Evolutionary conservation across 2,797 vertebrate species (phyloP), one percentile per base, ranked within the genome.

Genomic region (Melanotaenia maccullochi): DNA sequence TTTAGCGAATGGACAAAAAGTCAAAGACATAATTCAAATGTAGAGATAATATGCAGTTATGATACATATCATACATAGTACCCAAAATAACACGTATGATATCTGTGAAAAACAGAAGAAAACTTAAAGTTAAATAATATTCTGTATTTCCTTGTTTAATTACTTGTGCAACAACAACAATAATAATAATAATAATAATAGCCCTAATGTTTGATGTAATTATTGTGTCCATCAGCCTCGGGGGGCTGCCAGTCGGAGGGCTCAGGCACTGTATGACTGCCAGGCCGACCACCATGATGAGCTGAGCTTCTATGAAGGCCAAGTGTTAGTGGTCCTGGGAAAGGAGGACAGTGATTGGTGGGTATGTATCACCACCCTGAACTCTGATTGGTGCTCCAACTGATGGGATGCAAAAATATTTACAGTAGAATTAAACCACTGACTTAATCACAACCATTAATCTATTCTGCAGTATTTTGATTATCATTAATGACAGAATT

Each of bases 311-410:
- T 70, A 2, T 1, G 91, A 93, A 69, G 96, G 96, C 14, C 94
- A 97, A 76, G 87, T 96, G 47, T 92, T 96, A 49, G 92, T 95
- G 73, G 94, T 96, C 4, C 85, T 93, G 69, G 95, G 90, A 35
- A 91, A 95, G 77, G 95, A 96, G 65, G 95, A 96, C 83, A 79
- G 83, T 7, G 95, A 95, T 73, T 96, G 96, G 95, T 96, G 95
- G 96, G 96, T 96, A 87, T 47, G 96, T 96, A 85, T 82, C 72
- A 1, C 1, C 35, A 14, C 47, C 33, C 56, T 54, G n/a, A 8
- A 1, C 20, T 69, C 64, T 67, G 66, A 81, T 59, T 75, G 68
- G 57, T 55, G 3, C n/a, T 76, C 14, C 30, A 13, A 18, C 9
- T 12, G 40, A 28, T 5, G 51, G 24, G 44, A n/a, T 5, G 20